Evolutionary conservation across 2,113 vertebrate species (phyloP).

Genomic region (Nibea coibor): DNA sequence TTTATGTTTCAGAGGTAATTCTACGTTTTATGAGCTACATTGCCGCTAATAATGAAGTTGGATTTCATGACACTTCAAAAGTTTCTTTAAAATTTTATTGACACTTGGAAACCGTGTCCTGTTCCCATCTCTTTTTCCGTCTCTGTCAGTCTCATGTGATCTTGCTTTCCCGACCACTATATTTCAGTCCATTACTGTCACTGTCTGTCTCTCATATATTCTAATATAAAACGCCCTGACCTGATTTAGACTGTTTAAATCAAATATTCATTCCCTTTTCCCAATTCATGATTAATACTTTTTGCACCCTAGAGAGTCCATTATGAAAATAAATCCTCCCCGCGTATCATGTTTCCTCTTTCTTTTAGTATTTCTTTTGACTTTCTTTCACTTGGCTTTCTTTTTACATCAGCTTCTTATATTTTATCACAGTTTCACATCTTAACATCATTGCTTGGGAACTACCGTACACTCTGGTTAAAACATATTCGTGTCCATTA

Average conservation of each 20-base stretch:
- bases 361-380: background rate
- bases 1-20: background rate
- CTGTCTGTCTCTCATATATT: constrained; percentile 35
- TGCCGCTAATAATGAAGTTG: background rate
- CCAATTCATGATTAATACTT: constrained; percentile 59
- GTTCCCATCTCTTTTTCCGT: background rate
- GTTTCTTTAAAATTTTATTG: background rate
- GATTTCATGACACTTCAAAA: constrained; percentile 25
- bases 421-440: background rate
- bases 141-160: background rate
- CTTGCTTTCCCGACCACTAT: no score
- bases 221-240: constrained; percentile 59
- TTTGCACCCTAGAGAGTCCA: constrained; percentile 56
- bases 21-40: background rate
- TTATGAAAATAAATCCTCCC: constrained; percentile 56
- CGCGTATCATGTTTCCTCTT: background rate
- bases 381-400: background rate
- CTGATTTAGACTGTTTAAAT: constrained; percentile 63
- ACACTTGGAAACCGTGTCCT: background rate
- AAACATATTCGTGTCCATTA: constrained; percentile 18
- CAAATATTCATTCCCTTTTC: constrained; percentile 60
- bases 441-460: background rate
- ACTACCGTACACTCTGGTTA: background rate
- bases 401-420: background rate
- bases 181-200: constrained; percentile 56